phyloP scores from a whole-genome alignment of 2,797 vertebrate genomes.

The Distichodus sexfasciatus region DNA sequence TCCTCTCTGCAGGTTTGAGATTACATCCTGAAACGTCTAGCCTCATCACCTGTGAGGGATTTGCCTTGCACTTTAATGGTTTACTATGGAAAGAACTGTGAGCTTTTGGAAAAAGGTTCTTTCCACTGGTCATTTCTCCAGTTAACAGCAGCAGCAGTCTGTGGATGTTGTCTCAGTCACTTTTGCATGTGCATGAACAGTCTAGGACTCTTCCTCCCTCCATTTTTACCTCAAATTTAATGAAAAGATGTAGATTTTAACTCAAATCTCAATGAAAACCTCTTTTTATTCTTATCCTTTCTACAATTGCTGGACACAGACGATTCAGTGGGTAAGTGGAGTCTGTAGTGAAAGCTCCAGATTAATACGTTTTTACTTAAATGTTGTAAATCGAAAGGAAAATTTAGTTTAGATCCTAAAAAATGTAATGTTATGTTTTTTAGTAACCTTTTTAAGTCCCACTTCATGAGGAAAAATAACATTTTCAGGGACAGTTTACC shows the following conservation, averaged over 20 bases:
- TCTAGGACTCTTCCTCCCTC: conserved; percentile 5
- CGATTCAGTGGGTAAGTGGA: conserved; percentile 69
- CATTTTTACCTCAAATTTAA: no score
- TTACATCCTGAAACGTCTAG: conserved; percentile 14
- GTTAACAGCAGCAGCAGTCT: conserved; percentile 27
- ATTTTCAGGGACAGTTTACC: no score
- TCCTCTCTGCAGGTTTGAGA: conserved; percentile 1
- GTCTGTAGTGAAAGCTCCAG: background rate
- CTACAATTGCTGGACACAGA: conserved; percentile 54
- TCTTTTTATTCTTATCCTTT: conserved; percentile 32
- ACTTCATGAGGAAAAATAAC: no score
- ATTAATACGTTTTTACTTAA: background rate
- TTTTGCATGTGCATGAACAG: conserved; percentile 40
- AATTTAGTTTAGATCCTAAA: background rate
- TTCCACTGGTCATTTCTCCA: conserved; percentile 36
- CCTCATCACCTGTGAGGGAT: conserved; percentile 32
- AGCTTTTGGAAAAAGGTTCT: conserved; percentile 37
- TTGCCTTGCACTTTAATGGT: conserved; percentile 33
- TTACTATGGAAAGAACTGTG: conserved; percentile 35
- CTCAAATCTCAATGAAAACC: no score
- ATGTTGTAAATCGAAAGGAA: background rate
- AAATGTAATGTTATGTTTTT: no score
- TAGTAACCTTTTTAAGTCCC: no score
- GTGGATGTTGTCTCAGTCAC: conserved; percentile 40
- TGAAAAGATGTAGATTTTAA: no score